Conservation (phyloP, 2,888 invertebrate genomes). For the Clepsis dumicolana region DNA sequence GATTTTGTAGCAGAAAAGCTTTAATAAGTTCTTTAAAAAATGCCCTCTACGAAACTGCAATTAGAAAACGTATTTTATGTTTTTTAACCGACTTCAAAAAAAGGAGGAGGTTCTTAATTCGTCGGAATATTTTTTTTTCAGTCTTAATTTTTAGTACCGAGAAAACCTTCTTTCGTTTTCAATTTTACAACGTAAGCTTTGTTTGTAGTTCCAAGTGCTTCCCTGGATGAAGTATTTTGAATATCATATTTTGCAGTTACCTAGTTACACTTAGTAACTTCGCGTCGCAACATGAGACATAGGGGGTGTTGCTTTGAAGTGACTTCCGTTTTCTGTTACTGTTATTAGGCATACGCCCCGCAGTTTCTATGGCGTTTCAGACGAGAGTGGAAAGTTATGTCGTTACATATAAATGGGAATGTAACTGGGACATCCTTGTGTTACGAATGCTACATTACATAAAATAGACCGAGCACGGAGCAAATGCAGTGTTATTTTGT, state of each 20-base stretch:
- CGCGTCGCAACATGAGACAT: slow-evolving; percentile 44
- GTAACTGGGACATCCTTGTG: slow-evolving; percentile 27
- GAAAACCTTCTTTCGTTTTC: background rate
- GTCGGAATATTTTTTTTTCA: no score
- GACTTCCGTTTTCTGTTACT: slow-evolving; percentile 50
- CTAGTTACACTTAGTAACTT: slow-evolving; percentile 43
- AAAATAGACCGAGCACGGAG: slow-evolving; percentile 6
- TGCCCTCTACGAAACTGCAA: no score
- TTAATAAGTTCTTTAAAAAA: no score
- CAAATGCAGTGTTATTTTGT: slow-evolving; percentile 17
- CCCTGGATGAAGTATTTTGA: slow-evolving; percentile 18
- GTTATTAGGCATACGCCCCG: slow-evolving; percentile 46
- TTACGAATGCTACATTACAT: slow-evolving; percentile 7
- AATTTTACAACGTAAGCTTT: background rate
- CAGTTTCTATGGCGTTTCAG: slow-evolving; percentile 46
- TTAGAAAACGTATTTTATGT: no score
- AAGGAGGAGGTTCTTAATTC: no score
- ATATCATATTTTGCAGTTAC: slow-evolving; percentile 38
- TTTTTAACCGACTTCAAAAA: no score
- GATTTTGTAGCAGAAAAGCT: no score
- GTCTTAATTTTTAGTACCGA: background rate
- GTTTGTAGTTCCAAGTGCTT: background rate
- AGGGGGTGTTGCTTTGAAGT: slow-evolving; percentile 47
- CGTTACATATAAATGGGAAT: slow-evolving; percentile 47
- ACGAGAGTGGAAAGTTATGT: slow-evolving; percentile 47